Evolutionary conservation across 2,888 invertebrate genomes (phyloP).

Genomic region (Microchrysa polita): DNA sequence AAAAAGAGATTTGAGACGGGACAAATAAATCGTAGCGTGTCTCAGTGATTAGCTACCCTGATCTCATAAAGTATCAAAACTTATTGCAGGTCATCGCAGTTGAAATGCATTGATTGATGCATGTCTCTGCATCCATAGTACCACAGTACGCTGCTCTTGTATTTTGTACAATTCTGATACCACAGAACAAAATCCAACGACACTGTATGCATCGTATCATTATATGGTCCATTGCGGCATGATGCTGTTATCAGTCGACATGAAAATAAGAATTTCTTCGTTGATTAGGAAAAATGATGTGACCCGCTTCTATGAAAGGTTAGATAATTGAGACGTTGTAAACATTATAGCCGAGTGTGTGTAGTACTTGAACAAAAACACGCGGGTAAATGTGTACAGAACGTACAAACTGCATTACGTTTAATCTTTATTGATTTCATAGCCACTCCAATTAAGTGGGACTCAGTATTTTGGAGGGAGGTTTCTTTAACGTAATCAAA

Average conservation of each 20-base stretch:
- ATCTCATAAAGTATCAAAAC: slow-evolving; percentile 8
- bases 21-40: too few species aligned
- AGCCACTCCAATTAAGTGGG: too few species aligned
- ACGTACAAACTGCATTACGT: too few species aligned
- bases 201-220: neutral
- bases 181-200: neutral
- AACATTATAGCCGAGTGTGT: too few species aligned
- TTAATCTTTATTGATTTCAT: too few species aligned
- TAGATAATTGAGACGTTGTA: neutral
- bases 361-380: too few species aligned
- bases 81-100: slow-evolving; percentile 26
- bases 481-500: too few species aligned
- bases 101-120: neutral
- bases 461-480: too few species aligned
- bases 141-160: neutral
- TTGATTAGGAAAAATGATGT: neutral
- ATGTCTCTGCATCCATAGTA: neutral
- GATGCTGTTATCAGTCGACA: neutral
- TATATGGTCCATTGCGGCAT: slow-evolving; percentile 20
- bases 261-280: neutral
- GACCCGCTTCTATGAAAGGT: slow-evolving; percentile 3
- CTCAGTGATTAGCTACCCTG: neutral
- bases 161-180: neutral
- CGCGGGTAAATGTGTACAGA: too few species aligned
- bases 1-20: too few species aligned